Percentiles rank a stretch among this genome's conserved stretches.
phyloP scores from a whole-genome alignment of 2,888 invertebrate genomes.

The Pristionchus japonicus region DNA sequence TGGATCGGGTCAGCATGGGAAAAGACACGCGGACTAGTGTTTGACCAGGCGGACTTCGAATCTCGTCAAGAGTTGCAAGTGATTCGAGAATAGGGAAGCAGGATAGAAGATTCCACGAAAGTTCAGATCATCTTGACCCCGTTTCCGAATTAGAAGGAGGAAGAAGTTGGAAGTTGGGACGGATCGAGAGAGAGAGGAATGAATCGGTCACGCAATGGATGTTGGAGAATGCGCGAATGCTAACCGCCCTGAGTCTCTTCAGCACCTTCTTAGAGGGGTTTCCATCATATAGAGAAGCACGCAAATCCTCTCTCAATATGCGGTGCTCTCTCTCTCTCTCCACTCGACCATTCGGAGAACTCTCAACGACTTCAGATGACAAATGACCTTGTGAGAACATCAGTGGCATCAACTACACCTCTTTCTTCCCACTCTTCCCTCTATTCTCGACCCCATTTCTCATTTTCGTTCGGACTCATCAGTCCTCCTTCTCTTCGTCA shows the following conservation, averaged over 20 bases:
- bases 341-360: neutral
- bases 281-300: conserved; percentile 25
- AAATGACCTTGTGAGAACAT: neutral
- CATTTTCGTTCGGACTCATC: conserved; percentile 41
- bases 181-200: neutral
- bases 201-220: conserved; percentile 11
- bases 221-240: neutral
- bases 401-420: neutral
- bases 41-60: neutral
- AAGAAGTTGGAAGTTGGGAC: neutral
- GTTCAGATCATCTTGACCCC: neutral
- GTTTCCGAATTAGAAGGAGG: neutral
- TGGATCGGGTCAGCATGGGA: neutral
- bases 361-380: neutral
- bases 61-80: neutral
- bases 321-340: neutral
- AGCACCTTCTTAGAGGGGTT: conserved; percentile 8
- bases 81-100: neutral
- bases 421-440: neutral
- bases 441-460: conserved; percentile 17
- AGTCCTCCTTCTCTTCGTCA: conserved; percentile 25
- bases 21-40: neutral
- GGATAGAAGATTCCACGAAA: neutral
- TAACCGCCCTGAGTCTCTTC: conserved; percentile 1
- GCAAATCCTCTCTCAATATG: neutral